Percentiles rank a stretch among this genome's conserved stretches.
Conservation (phyloP, 2,888 invertebrate species). For the Drosophila lutescens region DNA sequence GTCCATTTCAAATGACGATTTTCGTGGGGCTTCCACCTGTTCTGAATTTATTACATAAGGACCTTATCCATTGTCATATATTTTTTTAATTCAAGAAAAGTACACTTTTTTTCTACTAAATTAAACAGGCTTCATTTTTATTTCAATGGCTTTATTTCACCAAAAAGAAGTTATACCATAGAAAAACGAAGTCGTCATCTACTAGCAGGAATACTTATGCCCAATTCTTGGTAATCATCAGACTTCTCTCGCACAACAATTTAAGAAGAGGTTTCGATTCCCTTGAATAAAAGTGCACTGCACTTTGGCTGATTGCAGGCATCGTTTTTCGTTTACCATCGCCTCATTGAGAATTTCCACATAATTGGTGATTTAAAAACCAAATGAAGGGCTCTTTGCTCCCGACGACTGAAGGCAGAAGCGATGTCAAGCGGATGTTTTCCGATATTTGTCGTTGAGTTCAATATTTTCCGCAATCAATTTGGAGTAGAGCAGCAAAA, state of each 20-base stretch:
- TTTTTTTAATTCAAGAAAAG: background rate
- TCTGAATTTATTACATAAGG: background rate
- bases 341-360: conserved; percentile 18
- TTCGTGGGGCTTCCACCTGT: background rate
- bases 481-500: background rate
- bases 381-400: conserved; percentile 24
- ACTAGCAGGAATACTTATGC: background rate
- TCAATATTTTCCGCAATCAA: conserved; percentile 6
- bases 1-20: background rate
- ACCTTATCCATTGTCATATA: background rate
- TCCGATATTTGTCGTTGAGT: conserved; percentile 6
- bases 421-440: conserved; percentile 4
- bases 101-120: background rate
- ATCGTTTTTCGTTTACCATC: conserved; percentile 11
- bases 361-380: conserved; percentile 46
- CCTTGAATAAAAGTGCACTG: conserved; percentile 1
- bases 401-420: background rate
- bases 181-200: background rate
- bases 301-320: conserved; percentile 33
- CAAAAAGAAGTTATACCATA: background rate
- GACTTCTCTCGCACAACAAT: conserved; percentile 1
- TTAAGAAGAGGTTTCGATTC: conserved; percentile 15
- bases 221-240: background rate
- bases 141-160: background rate
- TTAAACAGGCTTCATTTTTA: background rate